Base-by-base conservation (phyloP, 2,797 vertebrate genomes). In the Siniperca undulata region DNA sequence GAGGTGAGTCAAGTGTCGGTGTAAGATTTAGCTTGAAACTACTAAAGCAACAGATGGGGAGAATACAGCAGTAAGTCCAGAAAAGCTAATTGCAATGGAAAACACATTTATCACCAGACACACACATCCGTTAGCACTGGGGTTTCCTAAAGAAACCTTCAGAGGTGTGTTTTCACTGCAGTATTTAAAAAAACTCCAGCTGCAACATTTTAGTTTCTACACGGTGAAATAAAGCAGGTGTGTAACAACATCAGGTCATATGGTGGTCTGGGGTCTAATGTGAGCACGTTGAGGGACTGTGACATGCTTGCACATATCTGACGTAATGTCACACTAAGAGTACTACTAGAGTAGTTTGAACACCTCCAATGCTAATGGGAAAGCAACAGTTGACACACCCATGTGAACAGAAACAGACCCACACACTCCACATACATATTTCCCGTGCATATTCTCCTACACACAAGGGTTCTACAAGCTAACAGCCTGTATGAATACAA, bases 401-500 rank as follows among this genome's bases (percentile, higher is more conserved):
- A 34, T 69, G 42, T 11, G 46, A 48, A 46, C 68, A 71, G 22
- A 56, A 22, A 52, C 12, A 61, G 48, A 44, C 27, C 7, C n/a
- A 70, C 10, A 34, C 52, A n/a, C 12, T 11, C 16, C 36, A 52
- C 53, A 38, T 5, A 30, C 40, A 19, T 14, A 55, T 40, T 44
- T 60, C 34, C 6, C n/a, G 24, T 59, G 62, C 56, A 30, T 30
- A 3, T 30, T 30, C 30, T 30, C 30, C 30, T 30, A 30, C 30
- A 30, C 30, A 30, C 30, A 70, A 30, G 48, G 55, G 48, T 72
- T 70, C 20, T 7, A 68, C 50, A 65, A 50, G 65, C 38, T 11
- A 77, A 66, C 22, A 14, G 60, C 17, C 50, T 30, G 52, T 70
- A 42, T 65, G 42, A 59, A 52, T 9, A 60, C 48, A 56, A 36